Conservation (phyloP, 2,797 vertebrate species). For the Falco novaeseelandiae region DNA sequence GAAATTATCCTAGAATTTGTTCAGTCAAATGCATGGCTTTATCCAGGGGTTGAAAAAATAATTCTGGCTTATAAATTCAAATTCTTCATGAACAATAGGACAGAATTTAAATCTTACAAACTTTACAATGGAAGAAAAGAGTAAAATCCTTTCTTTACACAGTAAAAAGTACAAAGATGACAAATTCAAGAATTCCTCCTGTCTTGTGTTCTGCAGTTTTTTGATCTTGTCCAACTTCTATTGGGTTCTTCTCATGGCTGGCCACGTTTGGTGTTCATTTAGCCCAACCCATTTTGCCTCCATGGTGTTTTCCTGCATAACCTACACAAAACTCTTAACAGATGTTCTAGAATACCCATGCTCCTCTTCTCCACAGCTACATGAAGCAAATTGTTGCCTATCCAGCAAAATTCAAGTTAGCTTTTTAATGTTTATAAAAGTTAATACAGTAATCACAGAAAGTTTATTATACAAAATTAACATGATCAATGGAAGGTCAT, state of each 20-base stretch:
- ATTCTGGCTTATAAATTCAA: constrained; percentile 32
- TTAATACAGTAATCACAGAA: not conserved
- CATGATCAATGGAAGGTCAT: not conserved
- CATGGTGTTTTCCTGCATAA: not conserved
- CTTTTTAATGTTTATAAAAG: not conserved
- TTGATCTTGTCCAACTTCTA: not conserved
- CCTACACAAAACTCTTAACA: not conserved
- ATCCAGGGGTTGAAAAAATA: not conserved
- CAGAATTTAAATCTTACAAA: not conserved
- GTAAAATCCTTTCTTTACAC: not conserved
- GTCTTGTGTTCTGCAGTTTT: not conserved
- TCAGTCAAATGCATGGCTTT: not conserved
- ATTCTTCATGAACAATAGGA: not conserved
- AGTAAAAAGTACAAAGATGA: not conserved
- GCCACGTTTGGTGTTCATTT: not conserved
- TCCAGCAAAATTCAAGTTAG: not conserved
- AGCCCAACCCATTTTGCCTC: not conserved
- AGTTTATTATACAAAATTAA: not conserved
- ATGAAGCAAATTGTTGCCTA: not conserved
- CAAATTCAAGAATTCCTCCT: not conserved
- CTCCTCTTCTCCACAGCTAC: not conserved
- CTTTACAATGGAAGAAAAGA: not conserved
- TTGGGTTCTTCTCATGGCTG: not conserved
- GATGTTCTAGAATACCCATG: not conserved
- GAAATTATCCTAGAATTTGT: constrained; percentile 6